Evolutionary conservation across 1,140 invertebrate genomes (phyloP).

Genomic region (Magallana ariakensis): DNA sequence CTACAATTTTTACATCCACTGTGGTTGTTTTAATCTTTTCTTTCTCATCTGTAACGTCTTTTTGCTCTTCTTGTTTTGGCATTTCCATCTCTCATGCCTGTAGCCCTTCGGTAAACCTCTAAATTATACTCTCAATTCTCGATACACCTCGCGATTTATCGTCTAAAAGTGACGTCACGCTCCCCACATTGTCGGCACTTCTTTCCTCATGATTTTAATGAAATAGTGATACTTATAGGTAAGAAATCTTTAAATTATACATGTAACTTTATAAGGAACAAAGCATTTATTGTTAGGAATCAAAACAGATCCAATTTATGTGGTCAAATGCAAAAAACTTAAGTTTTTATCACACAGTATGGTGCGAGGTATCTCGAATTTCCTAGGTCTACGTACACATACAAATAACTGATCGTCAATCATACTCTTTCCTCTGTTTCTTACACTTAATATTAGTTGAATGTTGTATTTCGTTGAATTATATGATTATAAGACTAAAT

Average conservation of each 20-base stretch:
- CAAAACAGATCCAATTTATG: too few species aligned
- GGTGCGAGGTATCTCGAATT: not conserved
- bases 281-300: not conserved
- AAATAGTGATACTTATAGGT: not conserved
- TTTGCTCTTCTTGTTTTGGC: not conserved
- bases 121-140: not conserved
- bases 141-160: not conserved
- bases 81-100: not conserved
- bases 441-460: too few species aligned
- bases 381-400: not conserved
- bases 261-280: not conserved
- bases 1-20: not conserved
- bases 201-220: not conserved
- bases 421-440: too few species aligned
- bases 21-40: not conserved
- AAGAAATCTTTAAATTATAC: not conserved
- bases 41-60: not conserved
- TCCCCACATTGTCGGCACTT: conserved; percentile 4
- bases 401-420: too few species aligned
- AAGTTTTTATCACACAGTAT: conserved; percentile 7
- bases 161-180: not conserved
- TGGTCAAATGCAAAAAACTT: not conserved
- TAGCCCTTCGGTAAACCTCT: not conserved
- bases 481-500: too few species aligned
- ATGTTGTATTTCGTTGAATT: too few species aligned